Base-by-base conservation (phyloP, 2,888 invertebrate species). In the Melolontha melolontha region DNA sequence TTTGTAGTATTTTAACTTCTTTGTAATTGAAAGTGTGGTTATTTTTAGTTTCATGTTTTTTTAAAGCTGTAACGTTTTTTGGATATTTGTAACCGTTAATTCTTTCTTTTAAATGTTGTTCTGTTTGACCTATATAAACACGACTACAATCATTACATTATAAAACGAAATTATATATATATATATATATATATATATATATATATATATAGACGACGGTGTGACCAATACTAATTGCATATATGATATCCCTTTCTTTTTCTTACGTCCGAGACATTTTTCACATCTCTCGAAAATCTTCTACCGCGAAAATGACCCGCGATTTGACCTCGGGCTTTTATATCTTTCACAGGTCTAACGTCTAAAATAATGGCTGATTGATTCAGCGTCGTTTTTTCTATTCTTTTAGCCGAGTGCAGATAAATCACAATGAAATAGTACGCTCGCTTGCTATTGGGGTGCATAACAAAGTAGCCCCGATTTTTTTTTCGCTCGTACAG, bases 371-470 rank as follows among this genome's bases (percentile, higher is more conserved):
- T 83, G 82, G 80, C 81, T 83, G 83, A 83, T 83, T 83, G 83
- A 83, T 83, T 83, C 81, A 79, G 82, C 81, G 81, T 81, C 80
- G 82, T 82, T 83, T 83, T 82, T 83, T 83, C 83, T 82, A 83
- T 83, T 83, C 83, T 81, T 81, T 80, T 80, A 80, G 81, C 81
- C 80, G 80, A 83, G 83, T 83, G 83, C 82, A 80, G 78, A 83
- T 83, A 83, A 83, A 83, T 83, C 83, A 83, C 82, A 82, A 82
- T 83, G 83, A 83, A 83, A 83, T 83, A 83, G 81, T 82, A 82
- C 75, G 75, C 76, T 77, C 79, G 78, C 76, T 76, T 42, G 75
- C 76, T 72, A 73, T 72, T 76, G 77, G 83, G 83, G 82, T 83
- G 83, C 82, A 83, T 83, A 83, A 83, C 82, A 82, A 83, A 83